Conservation (phyloP, 30 jellyfish, hydroid and myxozoan species). For the Calvadosia cruxmelitensis region DNA sequence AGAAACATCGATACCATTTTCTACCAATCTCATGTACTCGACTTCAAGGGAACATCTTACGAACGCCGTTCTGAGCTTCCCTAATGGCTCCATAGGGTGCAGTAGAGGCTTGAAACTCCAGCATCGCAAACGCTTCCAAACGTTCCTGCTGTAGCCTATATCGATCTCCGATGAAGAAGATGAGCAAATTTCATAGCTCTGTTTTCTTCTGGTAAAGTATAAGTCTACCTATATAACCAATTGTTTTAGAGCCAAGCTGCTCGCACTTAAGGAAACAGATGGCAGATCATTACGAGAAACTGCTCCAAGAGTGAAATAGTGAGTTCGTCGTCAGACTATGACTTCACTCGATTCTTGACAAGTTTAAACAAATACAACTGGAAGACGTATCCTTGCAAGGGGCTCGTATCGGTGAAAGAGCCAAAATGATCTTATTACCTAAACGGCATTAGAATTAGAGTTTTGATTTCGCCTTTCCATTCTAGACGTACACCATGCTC, state of each 20-base stretch:
- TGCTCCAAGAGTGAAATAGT: neutral
- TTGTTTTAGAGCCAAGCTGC: too few species aligned
- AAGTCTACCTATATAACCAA: neutral
- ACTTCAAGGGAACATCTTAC: too few species aligned
- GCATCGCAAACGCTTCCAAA: neutral
- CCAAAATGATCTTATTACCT: too few species aligned
- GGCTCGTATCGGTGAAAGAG: neutral
- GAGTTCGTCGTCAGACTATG: neutral
- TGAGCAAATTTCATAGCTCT: neutral
- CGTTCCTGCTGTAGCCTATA: neutral
- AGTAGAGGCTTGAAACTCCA: too few species aligned
- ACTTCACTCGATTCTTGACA: neutral
- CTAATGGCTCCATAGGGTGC: too few species aligned
- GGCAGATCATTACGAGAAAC: neutral
- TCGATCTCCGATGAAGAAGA: neutral
- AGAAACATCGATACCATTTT: too few species aligned
- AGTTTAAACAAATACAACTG: too few species aligned
- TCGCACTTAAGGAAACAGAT: neutral
- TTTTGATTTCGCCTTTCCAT: neutral
- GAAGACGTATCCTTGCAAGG: neutral
- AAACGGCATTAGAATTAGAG: too few species aligned
- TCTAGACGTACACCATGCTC: neutral
- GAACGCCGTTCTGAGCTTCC: too few species aligned
- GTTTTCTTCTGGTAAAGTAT: neutral
- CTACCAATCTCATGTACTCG: too few species aligned